Evolutionary conservation across 2,113 vertebrate genomes (phyloP).

Genomic region (Ciconia maguari): DNA sequence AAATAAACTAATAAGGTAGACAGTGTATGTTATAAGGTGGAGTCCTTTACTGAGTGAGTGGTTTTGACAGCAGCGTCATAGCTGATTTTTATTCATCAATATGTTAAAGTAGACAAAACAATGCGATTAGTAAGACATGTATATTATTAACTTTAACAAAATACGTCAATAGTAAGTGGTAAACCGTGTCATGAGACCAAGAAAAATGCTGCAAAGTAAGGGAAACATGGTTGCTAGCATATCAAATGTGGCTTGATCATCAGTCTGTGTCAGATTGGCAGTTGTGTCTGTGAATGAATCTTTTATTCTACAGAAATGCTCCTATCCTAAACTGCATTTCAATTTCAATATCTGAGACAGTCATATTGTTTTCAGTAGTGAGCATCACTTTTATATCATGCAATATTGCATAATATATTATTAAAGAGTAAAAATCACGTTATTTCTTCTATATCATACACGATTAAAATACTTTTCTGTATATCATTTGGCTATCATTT

Average conservation of each 20-base stretch:
- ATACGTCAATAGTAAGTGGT: background rate
- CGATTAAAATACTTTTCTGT: background rate
- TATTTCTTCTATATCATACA: background rate
- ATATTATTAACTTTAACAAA: background rate
- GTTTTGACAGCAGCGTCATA: background rate
- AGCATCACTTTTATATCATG: background rate
- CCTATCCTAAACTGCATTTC: background rate
- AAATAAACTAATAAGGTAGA: background rate
- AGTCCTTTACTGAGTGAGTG: background rate
- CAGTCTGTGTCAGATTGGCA: background rate
- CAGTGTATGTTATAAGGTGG: background rate
- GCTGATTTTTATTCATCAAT: background rate
- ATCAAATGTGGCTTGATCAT: background rate
- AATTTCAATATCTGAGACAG: background rate
- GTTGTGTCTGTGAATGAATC: background rate
- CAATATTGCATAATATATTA: background rate
- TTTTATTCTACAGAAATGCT: constrained; percentile 9
- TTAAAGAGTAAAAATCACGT: background rate
- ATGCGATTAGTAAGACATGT: background rate
- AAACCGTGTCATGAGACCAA: background rate
- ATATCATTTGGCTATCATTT: background rate
- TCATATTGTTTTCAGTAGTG: background rate
- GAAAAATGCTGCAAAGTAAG: background rate
- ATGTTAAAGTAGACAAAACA: background rate
- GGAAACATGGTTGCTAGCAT: background rate